Evolutionary conservation across 1,140 invertebrate genomes (phyloP), one percentile per base, ranked within the genome.

Genomic region (Phortica variegata): DNA sequence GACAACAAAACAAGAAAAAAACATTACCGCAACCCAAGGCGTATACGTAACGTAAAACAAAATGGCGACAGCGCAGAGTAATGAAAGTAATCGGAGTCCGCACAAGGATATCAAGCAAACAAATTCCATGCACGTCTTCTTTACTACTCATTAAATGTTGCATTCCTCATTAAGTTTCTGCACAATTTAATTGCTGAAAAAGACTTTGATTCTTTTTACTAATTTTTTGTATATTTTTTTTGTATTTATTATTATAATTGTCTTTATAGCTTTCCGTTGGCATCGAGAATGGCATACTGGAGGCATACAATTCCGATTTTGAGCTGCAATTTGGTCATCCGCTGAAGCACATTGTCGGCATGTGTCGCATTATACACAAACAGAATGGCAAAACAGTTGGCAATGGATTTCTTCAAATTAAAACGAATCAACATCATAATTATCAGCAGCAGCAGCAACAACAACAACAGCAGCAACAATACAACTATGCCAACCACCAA

Each of bases 301-400:
- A 84, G 47, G 82, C 82, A 0, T 85, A 83, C 61, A 83, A 84
- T 63, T 79, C 77, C 17, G 83, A 85, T 68, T 84, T 84, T 52
- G 82, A 84, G 60, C 76, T 83, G 0, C 80, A 85, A 38, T 82
- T 85, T 34, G 77, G 81, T 8, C 85, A 87, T 66, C 77, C 80
- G 36, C 61, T 87, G 4, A 77, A 79, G 16, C 79, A 83, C 56
- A 83, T 86, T 55, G 76, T 83, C 29, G 73, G 73, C 47, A 75
- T 76, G 70, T 76, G 73, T 55, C 73, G 73, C 42, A 66, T 75
- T 43, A 45, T 73, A 20, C 69, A 74, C 49, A 73, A 70, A 34
- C 65, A 58, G 44, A 66, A 61, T 49, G 51, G 52, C 33, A 73
- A 73, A 50, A 61, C 49, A 41, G 54, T 69, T 26, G 70, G 70